These are phyloP conservation scores for Allobates femoralis DNA, from an alignment of 2,797 vertebrate species.

Conservation along the genomic window DNA sequence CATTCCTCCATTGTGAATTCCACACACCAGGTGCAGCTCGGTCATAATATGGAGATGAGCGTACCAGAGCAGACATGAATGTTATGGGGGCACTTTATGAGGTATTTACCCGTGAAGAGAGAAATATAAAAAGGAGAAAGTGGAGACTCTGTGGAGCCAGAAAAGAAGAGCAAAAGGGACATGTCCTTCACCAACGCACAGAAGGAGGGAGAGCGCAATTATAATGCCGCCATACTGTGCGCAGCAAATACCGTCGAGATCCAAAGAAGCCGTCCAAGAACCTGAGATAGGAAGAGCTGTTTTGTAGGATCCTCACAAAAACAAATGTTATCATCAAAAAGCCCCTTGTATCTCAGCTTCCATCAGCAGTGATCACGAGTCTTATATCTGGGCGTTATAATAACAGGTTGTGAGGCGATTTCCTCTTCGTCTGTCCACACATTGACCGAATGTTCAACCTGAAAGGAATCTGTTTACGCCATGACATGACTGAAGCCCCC, in stretches of 20 bases:
- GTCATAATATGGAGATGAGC: background rate
- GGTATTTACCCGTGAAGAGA: background rate
- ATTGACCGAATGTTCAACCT: conserved; percentile 29
- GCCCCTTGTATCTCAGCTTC: background rate
- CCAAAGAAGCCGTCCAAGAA: no score
- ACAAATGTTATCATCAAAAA: background rate
- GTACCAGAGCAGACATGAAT: background rate
- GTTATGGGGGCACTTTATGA: conserved; percentile 13
- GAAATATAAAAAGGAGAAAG: background rate
- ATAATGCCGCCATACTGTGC: background rate
- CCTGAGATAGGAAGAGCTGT: background rate
- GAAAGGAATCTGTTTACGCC: background rate
- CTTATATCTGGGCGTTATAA: background rate
- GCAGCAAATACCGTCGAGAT: background rate
- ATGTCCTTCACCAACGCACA: background rate
- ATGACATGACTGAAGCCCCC: background rate
- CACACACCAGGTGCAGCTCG: conserved; percentile 20
- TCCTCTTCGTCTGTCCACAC: conserved; percentile 27
- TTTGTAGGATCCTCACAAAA: no score
- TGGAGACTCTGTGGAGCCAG: background rate
- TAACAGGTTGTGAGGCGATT: background rate
- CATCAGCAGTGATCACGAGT: background rate
- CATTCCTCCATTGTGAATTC: conserved; percentile 26
- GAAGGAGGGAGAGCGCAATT: background rate
- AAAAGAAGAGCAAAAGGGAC: background rate